Evolutionary conservation across 2,888 invertebrate species (phyloP), one percentile per base, ranked within the genome.

Genomic region (Lutraria lutraria): DNA sequence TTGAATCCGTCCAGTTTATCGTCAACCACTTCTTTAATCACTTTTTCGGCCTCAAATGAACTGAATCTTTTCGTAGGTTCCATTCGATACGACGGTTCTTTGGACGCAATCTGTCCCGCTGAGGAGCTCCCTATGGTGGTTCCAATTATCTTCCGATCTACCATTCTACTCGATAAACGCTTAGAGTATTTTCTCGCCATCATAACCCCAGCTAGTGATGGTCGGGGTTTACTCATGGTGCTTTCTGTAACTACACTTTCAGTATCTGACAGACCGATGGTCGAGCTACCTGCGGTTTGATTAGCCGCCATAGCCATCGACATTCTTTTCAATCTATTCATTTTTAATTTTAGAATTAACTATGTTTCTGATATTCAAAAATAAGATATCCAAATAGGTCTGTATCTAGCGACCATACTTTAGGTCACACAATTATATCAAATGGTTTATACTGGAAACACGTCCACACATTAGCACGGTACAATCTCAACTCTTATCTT

Each of bases 61-160:
- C 92, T 89, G 86, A 95, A 94, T 88, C 89, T 92, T 34, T 88
- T 89, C 21, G 87, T 82, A 21, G 95, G 95, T 87, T 95, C 95
- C 94, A 95, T 93, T 8, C 94, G 92, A 87, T 95, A 95, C 0
- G 95, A 93, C 1, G 95, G 95, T 83, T 95, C 95, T 83, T 91
- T 93, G 53, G 92, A 90, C 34, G 88, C 91, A 10, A 88, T 43
- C 12, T 72, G 76, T 68, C 89, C 91, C 0, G 85, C 88, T 0
- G 93, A 92, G 13, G 92, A 91, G 16, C 86, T 82, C 13, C 85
- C 88, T 15, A 91, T 80, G 6, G 84, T 83, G 0, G 91, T 89
- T 25, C 31, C 25, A n/a, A 72, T 15, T 1, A 87, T 85, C 63
- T 89, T 88, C 31, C 88, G 86, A 25, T 89, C 89, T 21, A 86